Evolutionary conservation across 2,888 invertebrate genomes (phyloP), one percentile per base, ranked within the genome.

Genomic region (Sialis lutaria): DNA sequence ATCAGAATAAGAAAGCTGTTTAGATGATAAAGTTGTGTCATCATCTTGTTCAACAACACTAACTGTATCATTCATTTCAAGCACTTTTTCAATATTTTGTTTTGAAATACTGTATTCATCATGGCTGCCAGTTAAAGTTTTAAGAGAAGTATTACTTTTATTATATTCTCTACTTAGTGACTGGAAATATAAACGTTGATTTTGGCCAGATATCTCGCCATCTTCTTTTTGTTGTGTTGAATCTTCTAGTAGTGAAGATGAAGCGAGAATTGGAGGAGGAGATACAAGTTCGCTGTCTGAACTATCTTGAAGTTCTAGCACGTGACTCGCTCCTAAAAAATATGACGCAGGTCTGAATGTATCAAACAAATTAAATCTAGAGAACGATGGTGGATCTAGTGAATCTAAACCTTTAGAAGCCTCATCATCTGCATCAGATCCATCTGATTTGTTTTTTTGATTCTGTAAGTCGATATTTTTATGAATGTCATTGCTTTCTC

Each of bases 301-400:
- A 54, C 84, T 86, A 59, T 87, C 85, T 48, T 79, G 82, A 53
- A 77, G 70, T 54, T 83, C 81, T 33, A 73, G 65, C 48, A 72
- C 72, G 55, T 75, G 74, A 56, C 78, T 82, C 1, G 78, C 77
- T 30, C 82, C 80, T 40, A 89, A 62, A 61, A 89, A 90, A 59
- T 89, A 90, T 0, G 89, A 89, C 0, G 89, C 89, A 1, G 89
- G 89, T 46, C 89, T 70, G 59, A 89, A 90, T 1, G 83, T 88
- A 59, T 90, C 89, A 1, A 88, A 89, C 48, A 89, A 70, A 63
- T 88, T 89, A 59, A 89, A 87, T 53, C 89, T 72, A 1, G 77
- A 75, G 55, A 85, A 80, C 41, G 81, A 71, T 2, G 83, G 77
- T 37, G 77, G 68, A 50, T 77, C 74, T 40, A 77, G 67, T 0